phyloP scores from a whole-genome alignment of 2,797 vertebrate species.

The Macrochelys suwanniensis region DNA sequence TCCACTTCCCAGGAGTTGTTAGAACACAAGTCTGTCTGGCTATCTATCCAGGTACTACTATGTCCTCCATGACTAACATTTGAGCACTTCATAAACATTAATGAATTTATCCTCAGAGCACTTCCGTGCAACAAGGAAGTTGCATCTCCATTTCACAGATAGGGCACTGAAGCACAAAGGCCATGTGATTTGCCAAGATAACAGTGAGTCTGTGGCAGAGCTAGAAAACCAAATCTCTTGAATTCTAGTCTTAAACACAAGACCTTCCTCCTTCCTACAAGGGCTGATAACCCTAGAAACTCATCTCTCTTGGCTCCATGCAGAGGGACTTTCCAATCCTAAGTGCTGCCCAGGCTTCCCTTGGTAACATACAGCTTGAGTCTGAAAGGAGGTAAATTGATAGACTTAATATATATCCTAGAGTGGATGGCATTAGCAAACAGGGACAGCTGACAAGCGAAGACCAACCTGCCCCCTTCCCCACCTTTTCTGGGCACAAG shows the following conservation, averaged over 20 bases:
- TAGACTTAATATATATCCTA: slow-evolving; percentile 69
- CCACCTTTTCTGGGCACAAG: slow-evolving; percentile 60
- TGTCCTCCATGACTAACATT: slow-evolving; percentile 4
- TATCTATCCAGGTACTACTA: neutral
- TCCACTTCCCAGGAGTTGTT: slow-evolving; percentile 1
- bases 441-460: slow-evolving; percentile 76
- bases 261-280: slow-evolving; percentile 19
- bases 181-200: neutral
- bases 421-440: slow-evolving; percentile 70
- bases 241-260: slow-evolving; percentile 1
- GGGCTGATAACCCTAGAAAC: slow-evolving; percentile 51
- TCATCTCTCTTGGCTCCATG: neutral
- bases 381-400: slow-evolving; percentile 48
- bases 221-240: neutral
- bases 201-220: neutral
- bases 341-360: slow-evolving; percentile 13
- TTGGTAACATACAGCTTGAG: neutral
- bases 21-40: neutral
- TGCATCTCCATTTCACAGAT: slow-evolving; percentile 15
- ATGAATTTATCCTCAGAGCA: neutral
- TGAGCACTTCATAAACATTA: neutral
- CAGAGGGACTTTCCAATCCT: slow-evolving; percentile 17
- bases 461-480: slow-evolving; percentile 59
- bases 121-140: neutral
- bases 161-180: slow-evolving; percentile 17